These are phyloP conservation scores for Halyomorpha halys DNA, from an alignment of 1,140 invertebrate species.

Conservation along the genomic window DNA sequence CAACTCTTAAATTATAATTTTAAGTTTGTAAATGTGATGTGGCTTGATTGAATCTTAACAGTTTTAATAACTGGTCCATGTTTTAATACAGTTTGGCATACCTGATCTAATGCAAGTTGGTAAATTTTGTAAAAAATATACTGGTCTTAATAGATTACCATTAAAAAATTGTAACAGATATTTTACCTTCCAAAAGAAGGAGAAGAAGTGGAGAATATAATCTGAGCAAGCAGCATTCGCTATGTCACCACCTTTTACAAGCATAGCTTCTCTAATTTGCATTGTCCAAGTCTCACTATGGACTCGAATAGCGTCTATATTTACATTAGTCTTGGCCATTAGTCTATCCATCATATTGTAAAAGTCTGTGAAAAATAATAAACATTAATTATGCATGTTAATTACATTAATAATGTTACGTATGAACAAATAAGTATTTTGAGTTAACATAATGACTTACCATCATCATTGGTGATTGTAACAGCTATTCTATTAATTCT, in stretches of 20 bases:
- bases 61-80: no score
- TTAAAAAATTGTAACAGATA: background rate
- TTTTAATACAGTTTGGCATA: no score
- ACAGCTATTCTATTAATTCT: constrained; percentile 47
- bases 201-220: constrained; percentile 93
- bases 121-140: no score
- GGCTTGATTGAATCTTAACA: no score
- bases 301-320: constrained; percentile 45
- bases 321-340: constrained; percentile 46
- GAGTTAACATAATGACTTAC: constrained; percentile 34
- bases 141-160: no score
- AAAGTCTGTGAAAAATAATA: constrained; percentile 41
- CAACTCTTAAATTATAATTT: no score
- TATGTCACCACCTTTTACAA: constrained; percentile 53
- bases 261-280: constrained; percentile 50
- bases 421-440: background rate
- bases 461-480: constrained; percentile 58
- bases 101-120: no score
- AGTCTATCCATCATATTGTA: constrained; percentile 47
- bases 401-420: background rate
- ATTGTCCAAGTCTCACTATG: constrained; percentile 46
- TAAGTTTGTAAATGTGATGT: no score
- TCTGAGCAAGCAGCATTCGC: constrained; percentile 52
- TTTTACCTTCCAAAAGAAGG: constrained; percentile 95
- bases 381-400: background rate